Conservation (phyloP, 2,888 invertebrate genomes). For the Leucophora obtusa region DNA sequence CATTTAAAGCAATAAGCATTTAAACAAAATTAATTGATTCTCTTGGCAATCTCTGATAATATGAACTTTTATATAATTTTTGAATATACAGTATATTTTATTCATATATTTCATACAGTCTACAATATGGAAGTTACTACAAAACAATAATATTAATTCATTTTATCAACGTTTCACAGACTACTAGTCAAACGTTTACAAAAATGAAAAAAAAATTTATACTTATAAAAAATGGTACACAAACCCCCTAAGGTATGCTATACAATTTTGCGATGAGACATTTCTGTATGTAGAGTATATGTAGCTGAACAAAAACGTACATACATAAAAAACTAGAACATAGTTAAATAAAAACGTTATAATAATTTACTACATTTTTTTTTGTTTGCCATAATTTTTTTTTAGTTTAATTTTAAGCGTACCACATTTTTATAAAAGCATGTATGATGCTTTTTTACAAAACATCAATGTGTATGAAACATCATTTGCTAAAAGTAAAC, state of each 20-base stretch:
- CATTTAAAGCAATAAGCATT: too few species aligned
- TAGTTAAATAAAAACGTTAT: constrained; percentile 1
- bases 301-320: background rate
- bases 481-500: constrained; percentile 1
- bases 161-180: constrained; percentile 56
- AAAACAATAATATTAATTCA: constrained; percentile 45
- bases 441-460: background rate
- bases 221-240: background rate
- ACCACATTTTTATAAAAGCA: background rate
- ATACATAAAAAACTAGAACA: background rate
- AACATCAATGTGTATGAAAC: background rate
- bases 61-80: too few species aligned
- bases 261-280: constrained; percentile 5
- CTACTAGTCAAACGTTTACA: constrained; percentile 39
- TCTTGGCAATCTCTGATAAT: too few species aligned
- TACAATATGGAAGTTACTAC: background rate
- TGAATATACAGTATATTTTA: background rate
- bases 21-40: too few species aligned
- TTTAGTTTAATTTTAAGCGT: background rate
- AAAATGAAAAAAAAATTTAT: background rate
- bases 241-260: background rate
- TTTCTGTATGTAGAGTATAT: background rate
- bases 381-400: background rate
- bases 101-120: too few species aligned
- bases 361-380: background rate